These are phyloP conservation scores for Euwallacea fornicatus DNA, from an alignment of 1,140 invertebrate genomes.

Conservation along the genomic window DNA sequence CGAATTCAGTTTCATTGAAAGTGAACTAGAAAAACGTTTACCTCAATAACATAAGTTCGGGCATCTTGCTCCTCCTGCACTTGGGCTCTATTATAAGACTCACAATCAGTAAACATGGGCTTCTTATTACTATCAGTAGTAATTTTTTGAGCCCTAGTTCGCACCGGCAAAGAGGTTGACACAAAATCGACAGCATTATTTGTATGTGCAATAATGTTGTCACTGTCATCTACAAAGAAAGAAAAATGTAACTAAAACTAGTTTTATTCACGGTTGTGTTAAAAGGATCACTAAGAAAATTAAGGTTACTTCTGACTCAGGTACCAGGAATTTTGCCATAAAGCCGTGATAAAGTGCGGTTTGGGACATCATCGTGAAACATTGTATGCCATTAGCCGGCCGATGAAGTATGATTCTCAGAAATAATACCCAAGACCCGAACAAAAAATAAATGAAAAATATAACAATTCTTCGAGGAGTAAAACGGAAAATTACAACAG, in stretches of 20 bases:
- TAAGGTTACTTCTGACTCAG: no score
- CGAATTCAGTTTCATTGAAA: background rate
- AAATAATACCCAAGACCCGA: no score
- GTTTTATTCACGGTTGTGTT: no score
- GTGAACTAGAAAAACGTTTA: constrained; percentile 46
- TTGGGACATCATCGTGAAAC: no score
- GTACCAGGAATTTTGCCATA: no score
- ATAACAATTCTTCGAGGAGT: no score
- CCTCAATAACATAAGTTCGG: constrained; percentile 66
- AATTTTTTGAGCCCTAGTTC: constrained; percentile 27
- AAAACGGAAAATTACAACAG: no score
- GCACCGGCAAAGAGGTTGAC: background rate
- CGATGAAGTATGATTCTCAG: no score
- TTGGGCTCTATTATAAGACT: constrained; percentile 64
- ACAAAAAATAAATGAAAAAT: no score
- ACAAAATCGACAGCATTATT: constrained; percentile 20
- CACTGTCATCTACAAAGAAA: background rate
- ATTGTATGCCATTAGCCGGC: no score
- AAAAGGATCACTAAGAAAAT: no score
- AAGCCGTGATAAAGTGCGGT: no score
- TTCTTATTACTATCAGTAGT: constrained; percentile 66
- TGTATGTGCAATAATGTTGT: background rate
- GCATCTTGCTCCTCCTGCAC: constrained; percentile 68
- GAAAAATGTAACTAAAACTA: background rate
- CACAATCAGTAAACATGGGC: constrained; percentile 73